Evolutionary conservation across 2,113 vertebrate species (phyloP).

Genomic region (Corydoras sp.): DNA sequence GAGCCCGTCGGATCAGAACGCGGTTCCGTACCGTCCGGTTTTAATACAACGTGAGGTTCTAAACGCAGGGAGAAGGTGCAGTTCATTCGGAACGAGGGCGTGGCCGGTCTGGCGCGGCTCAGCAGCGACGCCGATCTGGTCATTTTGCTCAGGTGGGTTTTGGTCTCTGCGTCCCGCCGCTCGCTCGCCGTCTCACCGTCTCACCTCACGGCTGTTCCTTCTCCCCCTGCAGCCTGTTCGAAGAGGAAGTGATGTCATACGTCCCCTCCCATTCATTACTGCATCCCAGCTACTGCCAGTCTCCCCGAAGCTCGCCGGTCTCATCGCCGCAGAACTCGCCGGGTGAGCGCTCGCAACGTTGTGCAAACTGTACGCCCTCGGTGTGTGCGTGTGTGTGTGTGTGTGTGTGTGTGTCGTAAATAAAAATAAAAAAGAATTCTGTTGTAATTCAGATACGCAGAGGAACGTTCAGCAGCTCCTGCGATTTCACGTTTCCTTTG

Average conservation of each 20-base stretch:
- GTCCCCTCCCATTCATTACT: constrained; percentile 91
- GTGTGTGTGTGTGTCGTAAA: too few relatives aligned
- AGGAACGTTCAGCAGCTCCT: too few relatives aligned
- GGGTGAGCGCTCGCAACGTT: constrained; percentile 62
- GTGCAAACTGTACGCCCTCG: too few relatives aligned
- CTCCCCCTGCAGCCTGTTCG: constrained; percentile 77
- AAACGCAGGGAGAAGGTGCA: constrained; percentile 57
- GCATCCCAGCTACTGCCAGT: constrained; percentile 87
- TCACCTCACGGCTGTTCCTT: not conserved
- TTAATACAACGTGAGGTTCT: not conserved
- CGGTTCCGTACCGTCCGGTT: too few relatives aligned
- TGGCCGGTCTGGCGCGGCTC: constrained; percentile 84
- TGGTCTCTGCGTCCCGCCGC: not conserved
- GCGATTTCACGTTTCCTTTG: too few relatives aligned
- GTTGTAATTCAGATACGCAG: too few relatives aligned
- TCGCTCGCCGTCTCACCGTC: not conserved
- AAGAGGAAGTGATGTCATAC: constrained; percentile 99
- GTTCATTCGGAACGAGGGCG: constrained; percentile 94
- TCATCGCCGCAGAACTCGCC: constrained; percentile 95
- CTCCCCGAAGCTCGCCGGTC: constrained; percentile 28
- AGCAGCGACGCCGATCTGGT: constrained; percentile 97
- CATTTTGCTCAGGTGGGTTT: constrained; percentile 85
- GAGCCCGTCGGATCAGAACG: too few relatives aligned
- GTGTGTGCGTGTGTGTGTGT: too few relatives aligned
- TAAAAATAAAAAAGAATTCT: too few relatives aligned